Evolutionary conservation across 2,113 vertebrate genomes (phyloP).

Genomic region (Gavia stellata): DNA sequence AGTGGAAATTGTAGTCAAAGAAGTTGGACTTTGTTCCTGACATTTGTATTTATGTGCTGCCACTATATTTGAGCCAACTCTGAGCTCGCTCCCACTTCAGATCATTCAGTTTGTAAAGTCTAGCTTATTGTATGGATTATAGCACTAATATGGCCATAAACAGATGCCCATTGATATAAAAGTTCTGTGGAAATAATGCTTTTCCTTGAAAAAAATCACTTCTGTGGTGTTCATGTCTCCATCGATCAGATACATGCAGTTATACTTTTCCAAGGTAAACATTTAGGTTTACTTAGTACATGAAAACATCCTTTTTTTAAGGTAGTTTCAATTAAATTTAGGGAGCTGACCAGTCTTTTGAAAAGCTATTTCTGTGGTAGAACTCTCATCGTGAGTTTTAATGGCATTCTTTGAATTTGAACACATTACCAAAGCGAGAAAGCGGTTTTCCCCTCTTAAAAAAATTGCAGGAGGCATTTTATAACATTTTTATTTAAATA

Average conservation of each 20-base stretch:
- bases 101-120: neutral
- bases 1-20: neutral
- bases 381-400: neutral
- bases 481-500: conserved; percentile 1
- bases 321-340: neutral
- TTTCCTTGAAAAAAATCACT: neutral
- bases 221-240: neutral
- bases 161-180: neutral
- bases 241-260: neutral
- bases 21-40: neutral
- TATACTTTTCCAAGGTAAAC: neutral
- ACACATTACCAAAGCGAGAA: neutral
- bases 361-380: conserved; percentile 8
- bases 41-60: neutral
- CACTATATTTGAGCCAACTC: neutral
- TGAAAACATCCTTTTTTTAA: neutral
- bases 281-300: neutral
- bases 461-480: neutral
- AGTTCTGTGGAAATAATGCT: neutral
- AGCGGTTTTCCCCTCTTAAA: neutral
- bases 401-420: neutral
- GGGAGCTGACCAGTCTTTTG: neutral
- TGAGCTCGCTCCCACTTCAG: neutral
- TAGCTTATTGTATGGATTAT: neutral
- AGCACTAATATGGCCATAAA: neutral